phyloP scores from a whole-genome alignment of 2,888 invertebrate species.

The Lymantria monacha region DNA sequence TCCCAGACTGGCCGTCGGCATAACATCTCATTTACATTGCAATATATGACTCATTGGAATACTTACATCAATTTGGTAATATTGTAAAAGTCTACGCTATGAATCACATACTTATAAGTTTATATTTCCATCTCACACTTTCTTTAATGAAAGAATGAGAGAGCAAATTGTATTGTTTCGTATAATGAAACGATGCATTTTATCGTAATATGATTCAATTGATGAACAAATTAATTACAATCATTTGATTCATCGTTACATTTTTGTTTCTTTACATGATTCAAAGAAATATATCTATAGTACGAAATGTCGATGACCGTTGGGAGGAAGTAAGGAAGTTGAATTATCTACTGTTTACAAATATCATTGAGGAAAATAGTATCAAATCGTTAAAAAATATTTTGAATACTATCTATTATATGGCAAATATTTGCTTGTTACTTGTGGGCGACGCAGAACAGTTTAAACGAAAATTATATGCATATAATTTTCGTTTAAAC shows the following conservation, averaged over 20 bases:
- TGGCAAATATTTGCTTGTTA: no score
- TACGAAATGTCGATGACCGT: constrained; percentile 14
- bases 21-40: constrained; percentile 18
- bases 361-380: neutral
- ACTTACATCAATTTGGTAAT: constrained; percentile 60
- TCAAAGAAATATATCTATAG: constrained; percentile 9
- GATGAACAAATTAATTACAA: neutral
- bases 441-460: no score
- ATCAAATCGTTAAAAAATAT: no score
- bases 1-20: constrained; percentile 11
- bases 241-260: constrained; percentile 3
- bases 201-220: constrained; percentile 2
- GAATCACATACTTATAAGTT: constrained; percentile 32
- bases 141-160: constrained; percentile 5
- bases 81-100: constrained; percentile 41
- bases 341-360: constrained; percentile 1
- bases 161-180: constrained; percentile 2
- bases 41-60: constrained; percentile 23
- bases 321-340: constrained; percentile 4
- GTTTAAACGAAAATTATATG: no score
- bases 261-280: neutral
- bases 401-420: no score
- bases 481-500: no score
- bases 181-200: neutral
- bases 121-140: constrained; percentile 9